These are phyloP conservation scores for Dasypogon diadema DNA, from an alignment of 2,888 invertebrate species.

Conservation along the genomic window DNA sequence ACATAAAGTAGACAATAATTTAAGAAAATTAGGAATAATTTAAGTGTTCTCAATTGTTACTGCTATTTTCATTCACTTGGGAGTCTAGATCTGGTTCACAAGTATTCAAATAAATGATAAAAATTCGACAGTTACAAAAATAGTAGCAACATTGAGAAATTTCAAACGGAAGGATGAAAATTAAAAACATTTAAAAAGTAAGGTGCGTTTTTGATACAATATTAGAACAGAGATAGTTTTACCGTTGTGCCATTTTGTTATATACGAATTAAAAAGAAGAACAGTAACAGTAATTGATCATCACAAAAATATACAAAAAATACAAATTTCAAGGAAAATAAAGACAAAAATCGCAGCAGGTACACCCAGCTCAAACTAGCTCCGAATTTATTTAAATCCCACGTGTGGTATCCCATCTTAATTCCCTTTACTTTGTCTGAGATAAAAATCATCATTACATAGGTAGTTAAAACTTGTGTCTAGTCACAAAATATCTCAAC, in stretches of 20 bases:
- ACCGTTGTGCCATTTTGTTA: neutral
- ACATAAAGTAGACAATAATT: neutral
- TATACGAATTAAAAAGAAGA: no score
- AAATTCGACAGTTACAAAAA: neutral
- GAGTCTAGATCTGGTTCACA: no score
- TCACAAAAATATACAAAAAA: neutral
- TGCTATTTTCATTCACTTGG: no score
- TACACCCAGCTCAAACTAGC: conserved; percentile 56
- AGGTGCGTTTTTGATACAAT: no score
- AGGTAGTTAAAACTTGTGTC: no score
- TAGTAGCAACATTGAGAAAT: neutral
- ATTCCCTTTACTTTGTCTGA: no score
- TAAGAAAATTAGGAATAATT: neutral
- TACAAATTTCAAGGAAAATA: neutral
- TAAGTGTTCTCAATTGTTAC: neutral
- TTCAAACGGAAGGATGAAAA: neutral
- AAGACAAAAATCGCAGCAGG: conserved; percentile 23
- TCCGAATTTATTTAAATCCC: conserved; percentile 29
- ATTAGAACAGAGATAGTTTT: no score
- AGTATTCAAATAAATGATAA: no score
- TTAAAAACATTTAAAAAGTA: neutral
- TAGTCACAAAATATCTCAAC: no score
- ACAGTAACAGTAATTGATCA: no score
- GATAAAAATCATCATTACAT: no score
- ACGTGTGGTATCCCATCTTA: conserved; percentile 7